Evolutionary conservation across 2,888 invertebrate species (phyloP).

Genomic region (Drosophila neotestacea): DNA sequence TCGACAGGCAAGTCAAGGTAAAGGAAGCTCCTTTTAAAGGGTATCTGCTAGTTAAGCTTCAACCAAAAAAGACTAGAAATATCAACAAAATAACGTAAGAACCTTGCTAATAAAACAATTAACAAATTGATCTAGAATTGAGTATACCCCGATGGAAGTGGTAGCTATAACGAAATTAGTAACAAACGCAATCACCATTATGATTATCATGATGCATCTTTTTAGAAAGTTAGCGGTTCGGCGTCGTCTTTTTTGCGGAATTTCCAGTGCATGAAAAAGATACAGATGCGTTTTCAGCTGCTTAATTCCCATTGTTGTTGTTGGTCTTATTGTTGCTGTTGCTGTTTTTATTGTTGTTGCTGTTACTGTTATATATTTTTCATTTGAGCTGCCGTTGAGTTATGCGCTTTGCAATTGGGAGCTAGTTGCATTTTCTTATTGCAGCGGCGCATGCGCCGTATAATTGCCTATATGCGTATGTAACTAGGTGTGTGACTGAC

Average conservation of each 20-base stretch:
- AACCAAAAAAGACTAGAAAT: not conserved
- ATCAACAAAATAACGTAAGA: not conserved
- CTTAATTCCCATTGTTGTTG: constrained; percentile 47
- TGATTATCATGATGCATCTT: constrained; percentile 59
- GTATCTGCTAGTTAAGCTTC: not conserved
- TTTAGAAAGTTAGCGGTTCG: constrained; percentile 78
- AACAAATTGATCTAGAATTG: not conserved
- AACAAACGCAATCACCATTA: constrained; percentile 57
- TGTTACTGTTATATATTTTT: constrained; percentile 36
- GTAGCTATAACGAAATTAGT: constrained; percentile 8
- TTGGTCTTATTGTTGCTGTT: constrained; percentile 20
- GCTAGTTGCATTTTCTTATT: constrained; percentile 59
- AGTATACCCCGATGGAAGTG: constrained; percentile 17
- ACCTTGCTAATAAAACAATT: not conserved
- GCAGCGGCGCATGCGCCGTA: constrained; percentile 70
- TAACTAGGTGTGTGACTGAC: constrained; percentile 3
- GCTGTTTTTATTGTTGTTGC: constrained; percentile 23
- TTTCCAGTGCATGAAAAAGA: constrained; percentile 84
- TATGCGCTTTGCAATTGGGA: constrained; percentile 73
- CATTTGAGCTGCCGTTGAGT: constrained; percentile 76
- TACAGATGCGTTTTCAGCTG: constrained; percentile 78
- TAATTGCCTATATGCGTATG: constrained; percentile 63
- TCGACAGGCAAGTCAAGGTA: not conserved
- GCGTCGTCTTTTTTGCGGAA: constrained; percentile 66
- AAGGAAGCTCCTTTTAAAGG: not conserved